Base-by-base conservation (phyloP, 2,113 vertebrate species). In the Lophotis ruficrista region DNA sequence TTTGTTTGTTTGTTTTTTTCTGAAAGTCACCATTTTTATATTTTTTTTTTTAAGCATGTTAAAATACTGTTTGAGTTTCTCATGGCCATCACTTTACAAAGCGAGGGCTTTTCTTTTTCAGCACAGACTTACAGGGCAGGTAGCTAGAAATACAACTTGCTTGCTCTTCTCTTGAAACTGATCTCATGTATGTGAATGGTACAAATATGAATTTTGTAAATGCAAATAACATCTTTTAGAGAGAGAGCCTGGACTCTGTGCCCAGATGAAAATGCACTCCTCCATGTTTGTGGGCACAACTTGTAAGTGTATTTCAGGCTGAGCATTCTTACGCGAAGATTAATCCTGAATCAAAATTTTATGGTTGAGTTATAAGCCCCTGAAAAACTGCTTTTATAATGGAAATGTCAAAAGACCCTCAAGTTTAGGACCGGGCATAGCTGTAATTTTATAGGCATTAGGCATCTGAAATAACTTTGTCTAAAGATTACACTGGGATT, bases 401-500 rank as follows among this genome's bases (percentile, higher is more conserved):
- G 70, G 95, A 94, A 97, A 95, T 92, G 45, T 94, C 91, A 87
- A 95, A 98, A 98, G 96, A 92, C 58, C 75, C 62, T 97, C 85
- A 97, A 97, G 94, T 97, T 98, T 97, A 97, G 96, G 94, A 95
- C 85, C 47, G 96, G 87, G 80, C 78, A 97, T 75, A 96, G 70
- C 65, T 97, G 95, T 97, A 96, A 97, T 97, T 98, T 97, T 97
- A 93, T 41, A 97, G 90, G 97, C 82, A 96, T 98, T 98, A 98
- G 79, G 78, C 45, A 87, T 94, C 94, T 97, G 96, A 98, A 98
- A 98, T 97, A 98, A 97, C 80, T 97, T 98, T 97, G 91, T 90
- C 91, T 90, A 93, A 98, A 98, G 94, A 97, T 97, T 96, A 97
- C 30, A 51, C 78, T 97, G 82, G 96, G 97, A 98, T 98, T 98